phyloP scores from a whole-genome alignment of 2,797 vertebrate species.

The Borostomias antarcticus region DNA sequence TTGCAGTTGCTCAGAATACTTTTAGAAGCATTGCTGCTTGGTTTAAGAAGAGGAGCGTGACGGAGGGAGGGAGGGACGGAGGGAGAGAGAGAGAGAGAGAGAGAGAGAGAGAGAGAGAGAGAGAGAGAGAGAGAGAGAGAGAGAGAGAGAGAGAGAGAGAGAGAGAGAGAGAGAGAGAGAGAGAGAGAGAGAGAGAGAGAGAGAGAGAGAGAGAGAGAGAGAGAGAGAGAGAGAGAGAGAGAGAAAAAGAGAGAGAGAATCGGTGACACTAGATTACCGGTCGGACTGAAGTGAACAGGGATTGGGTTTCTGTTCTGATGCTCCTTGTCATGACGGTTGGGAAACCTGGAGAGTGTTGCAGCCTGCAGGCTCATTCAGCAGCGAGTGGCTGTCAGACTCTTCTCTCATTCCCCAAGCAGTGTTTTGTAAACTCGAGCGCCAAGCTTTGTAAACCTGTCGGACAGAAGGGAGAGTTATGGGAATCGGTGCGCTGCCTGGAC shows the following conservation, averaged over 20 bases:
- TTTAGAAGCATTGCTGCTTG: neutral
- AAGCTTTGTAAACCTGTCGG: neutral
- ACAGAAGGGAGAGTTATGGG: neutral
- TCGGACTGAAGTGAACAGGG: neutral
- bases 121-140: neutral
- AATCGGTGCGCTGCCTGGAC: conserved; percentile 20
- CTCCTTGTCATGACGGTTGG: neutral
- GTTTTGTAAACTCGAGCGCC: neutral
- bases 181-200: too few species aligned
- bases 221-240: neutral
- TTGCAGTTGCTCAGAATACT: neutral
- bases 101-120: neutral
- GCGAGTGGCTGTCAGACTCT: neutral
- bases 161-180: neutral
- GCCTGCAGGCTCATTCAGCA: neutral
- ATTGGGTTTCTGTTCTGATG: neutral
- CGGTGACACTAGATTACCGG: too few species aligned
- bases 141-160: neutral
- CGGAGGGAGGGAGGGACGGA: neutral
- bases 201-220: too few species aligned
- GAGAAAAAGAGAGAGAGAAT: conserved; percentile 10
- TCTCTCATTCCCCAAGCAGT: neutral
- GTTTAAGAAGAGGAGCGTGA: neutral
- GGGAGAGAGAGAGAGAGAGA: neutral
- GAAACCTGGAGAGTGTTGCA: neutral